Conservation (phyloP, 2,113 vertebrate genomes). For the Morone chrysops region DNA sequence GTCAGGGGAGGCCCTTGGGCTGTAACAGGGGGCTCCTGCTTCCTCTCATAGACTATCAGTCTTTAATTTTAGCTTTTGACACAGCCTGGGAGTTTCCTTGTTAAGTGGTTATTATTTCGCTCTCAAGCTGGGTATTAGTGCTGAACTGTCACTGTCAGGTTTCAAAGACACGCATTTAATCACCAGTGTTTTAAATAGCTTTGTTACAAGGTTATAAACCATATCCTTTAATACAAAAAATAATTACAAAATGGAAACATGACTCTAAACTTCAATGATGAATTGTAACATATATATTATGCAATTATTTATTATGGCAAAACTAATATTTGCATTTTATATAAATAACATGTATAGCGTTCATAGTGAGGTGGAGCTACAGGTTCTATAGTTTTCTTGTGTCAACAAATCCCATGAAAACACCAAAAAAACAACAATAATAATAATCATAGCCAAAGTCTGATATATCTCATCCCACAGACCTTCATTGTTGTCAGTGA, state of each 20-base stretch:
- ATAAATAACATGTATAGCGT: neutral
- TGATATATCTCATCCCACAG: neutral
- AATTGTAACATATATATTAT: neutral
- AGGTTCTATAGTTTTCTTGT: neutral
- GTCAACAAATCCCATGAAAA: neutral
- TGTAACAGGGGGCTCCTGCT: slow-evolving; percentile 54
- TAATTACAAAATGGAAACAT: neutral
- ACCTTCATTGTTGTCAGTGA: neutral
- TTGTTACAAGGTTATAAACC: neutral
- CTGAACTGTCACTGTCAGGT: slow-evolving; percentile 2
- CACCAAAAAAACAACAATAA: neutral
- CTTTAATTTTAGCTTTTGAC: slow-evolving; percentile 61
- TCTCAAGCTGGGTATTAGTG: slow-evolving; percentile 24
- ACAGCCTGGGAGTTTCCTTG: slow-evolving; percentile 55
- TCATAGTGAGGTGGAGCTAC: neutral
- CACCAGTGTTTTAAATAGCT: neutral
- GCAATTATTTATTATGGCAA: neutral
- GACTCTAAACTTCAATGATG: neutral
- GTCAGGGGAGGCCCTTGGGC: slow-evolving; percentile 57
- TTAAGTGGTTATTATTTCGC: slow-evolving; percentile 50
- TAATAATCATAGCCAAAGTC: neutral
- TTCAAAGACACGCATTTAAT: slow-evolving; percentile 7
- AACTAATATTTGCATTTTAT: too few relatives aligned
- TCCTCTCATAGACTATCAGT: slow-evolving; percentile 48
- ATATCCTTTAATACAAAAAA: neutral